A percentile compares a stretch with the other conserved stretches of the same genome.
Conservation (phyloP, 2,113 vertebrate genomes). For the Salvelinus sp. region DNA sequence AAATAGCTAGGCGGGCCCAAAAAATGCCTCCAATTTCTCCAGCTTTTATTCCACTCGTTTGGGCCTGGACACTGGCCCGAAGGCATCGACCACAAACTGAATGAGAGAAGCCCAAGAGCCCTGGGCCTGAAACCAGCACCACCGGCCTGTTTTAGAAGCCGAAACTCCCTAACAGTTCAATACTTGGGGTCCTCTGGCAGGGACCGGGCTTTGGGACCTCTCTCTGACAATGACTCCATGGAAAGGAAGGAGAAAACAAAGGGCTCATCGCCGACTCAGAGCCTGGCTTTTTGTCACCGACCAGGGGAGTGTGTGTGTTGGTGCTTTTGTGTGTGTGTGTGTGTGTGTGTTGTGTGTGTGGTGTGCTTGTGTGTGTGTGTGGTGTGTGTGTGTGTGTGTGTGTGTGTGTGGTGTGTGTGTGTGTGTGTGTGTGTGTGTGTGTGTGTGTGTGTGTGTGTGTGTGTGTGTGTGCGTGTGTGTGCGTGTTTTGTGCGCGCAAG, state of each 20-base stretch:
- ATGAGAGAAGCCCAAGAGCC: not conserved
- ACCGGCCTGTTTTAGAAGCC: slow-evolving; percentile 28
- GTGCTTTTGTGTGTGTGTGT: not conserved
- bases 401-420: slow-evolving; percentile 31
- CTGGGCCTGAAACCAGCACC: slow-evolving; percentile 13
- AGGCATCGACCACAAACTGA: slow-evolving; percentile 15
- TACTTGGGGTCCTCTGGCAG: slow-evolving; percentile 49
- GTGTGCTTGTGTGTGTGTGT: slow-evolving; percentile 10
- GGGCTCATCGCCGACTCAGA: slow-evolving; percentile 41
- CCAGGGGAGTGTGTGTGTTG: slow-evolving; percentile 25
- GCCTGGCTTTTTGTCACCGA: slow-evolving; percentile 42
- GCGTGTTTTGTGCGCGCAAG: slow-evolving; percentile 21
- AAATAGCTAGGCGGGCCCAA: slow-evolving; percentile 23
- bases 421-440: not conserved
- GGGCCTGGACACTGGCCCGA: slow-evolving; percentile 24
- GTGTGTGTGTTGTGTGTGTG: not conserved
- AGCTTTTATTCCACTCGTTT: slow-evolving; percentile 29
- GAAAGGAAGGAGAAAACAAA: slow-evolving; percentile 62
- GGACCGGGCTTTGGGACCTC: slow-evolving; percentile 47
- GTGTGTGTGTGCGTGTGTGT: slow-evolving; percentile 24
- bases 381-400: slow-evolving; percentile 21
- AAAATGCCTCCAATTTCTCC: slow-evolving; percentile 12
- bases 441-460: slow-evolving; percentile 10
- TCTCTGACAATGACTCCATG: slow-evolving; percentile 61
- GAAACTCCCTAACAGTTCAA: slow-evolving; percentile 31